Evolutionary conservation across 2,113 vertebrate genomes (phyloP).

Genomic region (Promerops cafer): DNA sequence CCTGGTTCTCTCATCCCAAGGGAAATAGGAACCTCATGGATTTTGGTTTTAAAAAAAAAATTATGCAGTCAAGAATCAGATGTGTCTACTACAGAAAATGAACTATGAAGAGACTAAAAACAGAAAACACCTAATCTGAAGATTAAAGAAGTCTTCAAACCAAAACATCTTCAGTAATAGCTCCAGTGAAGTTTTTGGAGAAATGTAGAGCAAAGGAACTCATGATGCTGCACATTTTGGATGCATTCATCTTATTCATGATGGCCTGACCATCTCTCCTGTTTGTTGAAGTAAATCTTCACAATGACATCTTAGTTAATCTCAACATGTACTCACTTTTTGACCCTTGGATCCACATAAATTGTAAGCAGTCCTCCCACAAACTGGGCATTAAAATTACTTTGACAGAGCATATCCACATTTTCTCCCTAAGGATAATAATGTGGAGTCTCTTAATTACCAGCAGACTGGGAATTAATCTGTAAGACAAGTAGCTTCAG

Average conservation of each 20-base stretch:
- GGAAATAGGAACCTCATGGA: neutral
- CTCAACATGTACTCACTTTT: neutral
- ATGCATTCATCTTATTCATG: neutral
- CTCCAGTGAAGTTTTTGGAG: neutral
- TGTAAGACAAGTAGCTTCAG: neutral
- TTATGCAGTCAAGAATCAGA: neutral
- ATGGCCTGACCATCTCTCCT: neutral
- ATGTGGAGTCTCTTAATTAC: neutral
- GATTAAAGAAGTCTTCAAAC: neutral
- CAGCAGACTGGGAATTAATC: neutral
- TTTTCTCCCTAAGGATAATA: neutral
- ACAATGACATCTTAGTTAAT: neutral
- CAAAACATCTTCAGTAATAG: neutral
- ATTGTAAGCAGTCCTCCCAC: neutral
- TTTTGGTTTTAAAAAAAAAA: neutral
- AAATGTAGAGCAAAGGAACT: neutral
- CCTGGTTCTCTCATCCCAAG: neutral
- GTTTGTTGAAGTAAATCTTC: neutral
- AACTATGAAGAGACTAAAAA: neutral
- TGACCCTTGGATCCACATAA: neutral
- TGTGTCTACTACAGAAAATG: accelerated
- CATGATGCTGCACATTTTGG: neutral
- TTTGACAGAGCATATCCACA: neutral
- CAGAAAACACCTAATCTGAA: neutral
- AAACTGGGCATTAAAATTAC: neutral